phyloP scores from a whole-genome alignment of 2,797 vertebrate species.

The Neopelma chrysocephalum region DNA sequence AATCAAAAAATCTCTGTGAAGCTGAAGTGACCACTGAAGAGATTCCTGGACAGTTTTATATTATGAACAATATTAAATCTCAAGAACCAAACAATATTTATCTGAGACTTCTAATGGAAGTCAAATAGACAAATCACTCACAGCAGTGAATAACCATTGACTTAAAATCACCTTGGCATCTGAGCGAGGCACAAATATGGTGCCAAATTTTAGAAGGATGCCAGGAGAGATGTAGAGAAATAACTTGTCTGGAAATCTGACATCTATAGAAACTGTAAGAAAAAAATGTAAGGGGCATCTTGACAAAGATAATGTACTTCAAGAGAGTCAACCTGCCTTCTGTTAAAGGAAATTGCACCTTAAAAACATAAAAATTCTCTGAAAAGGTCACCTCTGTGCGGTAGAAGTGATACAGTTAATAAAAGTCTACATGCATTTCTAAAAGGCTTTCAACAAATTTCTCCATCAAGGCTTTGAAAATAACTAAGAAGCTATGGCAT shows the following conservation, averaged over 20 bases:
- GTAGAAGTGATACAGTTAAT: neutral
- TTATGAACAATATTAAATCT: neutral
- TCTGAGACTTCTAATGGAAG: neutral
- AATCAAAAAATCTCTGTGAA: neutral
- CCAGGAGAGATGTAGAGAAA: neutral
- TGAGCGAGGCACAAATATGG: neutral
- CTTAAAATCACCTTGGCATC: neutral
- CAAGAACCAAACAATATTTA: neutral
- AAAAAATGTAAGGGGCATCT: neutral
- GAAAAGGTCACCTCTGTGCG: neutral
- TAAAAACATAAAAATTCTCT: neutral
- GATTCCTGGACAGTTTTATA: neutral
- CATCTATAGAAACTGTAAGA: neutral
- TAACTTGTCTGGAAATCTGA: neutral
- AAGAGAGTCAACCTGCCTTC: neutral
- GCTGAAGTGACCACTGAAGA: neutral
- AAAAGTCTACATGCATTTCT: neutral
- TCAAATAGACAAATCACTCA: neutral
- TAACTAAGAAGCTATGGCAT: neutral
- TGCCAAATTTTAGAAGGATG: neutral
- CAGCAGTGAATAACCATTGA: neutral
- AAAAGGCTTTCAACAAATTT: neutral
- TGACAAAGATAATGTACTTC: neutral
- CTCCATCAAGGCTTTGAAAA: neutral
- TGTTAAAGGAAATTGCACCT: neutral